Evolutionary conservation across 2,888 invertebrate genomes (phyloP).

Genomic region (Exephanes ischioxanthus): DNA sequence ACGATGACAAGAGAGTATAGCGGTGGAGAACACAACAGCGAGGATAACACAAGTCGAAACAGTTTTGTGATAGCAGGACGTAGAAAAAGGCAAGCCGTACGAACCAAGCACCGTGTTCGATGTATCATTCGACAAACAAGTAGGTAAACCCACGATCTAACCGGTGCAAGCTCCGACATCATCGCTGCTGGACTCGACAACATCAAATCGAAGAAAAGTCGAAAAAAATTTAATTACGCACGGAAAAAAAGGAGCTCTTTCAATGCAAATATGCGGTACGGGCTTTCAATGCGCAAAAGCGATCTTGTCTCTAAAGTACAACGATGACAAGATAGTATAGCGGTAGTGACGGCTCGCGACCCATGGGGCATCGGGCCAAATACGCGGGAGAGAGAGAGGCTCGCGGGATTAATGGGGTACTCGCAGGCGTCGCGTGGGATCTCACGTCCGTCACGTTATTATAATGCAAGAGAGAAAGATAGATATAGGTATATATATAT

Average conservation of each 20-base stretch:
- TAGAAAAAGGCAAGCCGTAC: neutral
- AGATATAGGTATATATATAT: constrained; percentile 46
- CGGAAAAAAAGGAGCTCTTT: neutral
- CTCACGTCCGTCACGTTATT: constrained; percentile 64
- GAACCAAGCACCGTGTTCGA: neutral
- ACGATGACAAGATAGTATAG: constrained; percentile 50
- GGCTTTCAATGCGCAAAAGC: constrained; percentile 10
- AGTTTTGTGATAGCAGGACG: neutral
- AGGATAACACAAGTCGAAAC: neutral
- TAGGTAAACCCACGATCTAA: too few relatives aligned
- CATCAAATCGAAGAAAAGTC: too few relatives aligned
- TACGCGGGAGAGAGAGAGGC: constrained; percentile 39
- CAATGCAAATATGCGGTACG: neutral
- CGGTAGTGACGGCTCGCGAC: constrained; percentile 57
- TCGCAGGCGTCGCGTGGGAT: constrained; percentile 62
- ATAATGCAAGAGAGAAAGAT: constrained; percentile 55
- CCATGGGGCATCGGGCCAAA: constrained; percentile 65
- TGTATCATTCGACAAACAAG: neutral
- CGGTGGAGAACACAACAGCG: neutral
- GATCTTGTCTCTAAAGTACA: constrained; percentile 26
- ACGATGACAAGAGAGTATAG: constrained; percentile 50
- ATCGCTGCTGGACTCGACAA: too few relatives aligned
- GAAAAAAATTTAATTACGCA: neutral
- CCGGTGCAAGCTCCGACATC: too few relatives aligned
- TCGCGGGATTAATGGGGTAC: constrained; percentile 67